phyloP scores from a whole-genome alignment of 2,888 invertebrate species.

The Dioctria rufipes region DNA sequence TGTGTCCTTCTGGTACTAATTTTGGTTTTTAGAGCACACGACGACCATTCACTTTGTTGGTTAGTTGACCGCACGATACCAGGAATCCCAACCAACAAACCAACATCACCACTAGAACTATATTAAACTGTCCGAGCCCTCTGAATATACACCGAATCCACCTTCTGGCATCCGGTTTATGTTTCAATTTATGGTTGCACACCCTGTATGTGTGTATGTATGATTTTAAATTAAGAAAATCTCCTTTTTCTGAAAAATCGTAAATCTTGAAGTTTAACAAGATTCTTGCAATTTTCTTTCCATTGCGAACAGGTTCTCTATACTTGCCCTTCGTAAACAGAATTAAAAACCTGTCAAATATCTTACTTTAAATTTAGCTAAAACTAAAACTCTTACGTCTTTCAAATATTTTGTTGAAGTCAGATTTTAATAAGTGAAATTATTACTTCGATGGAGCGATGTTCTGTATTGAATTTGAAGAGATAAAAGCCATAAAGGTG shows the following conservation, averaged over 20 bases:
- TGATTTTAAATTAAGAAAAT: constrained; percentile 48
- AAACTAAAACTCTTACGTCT: too few species aligned
- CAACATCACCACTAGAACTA: constrained; percentile 52
- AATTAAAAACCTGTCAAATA: too few species aligned
- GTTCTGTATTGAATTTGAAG: too few species aligned
- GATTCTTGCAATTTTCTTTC: neutral
- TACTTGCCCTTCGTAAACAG: too few species aligned
- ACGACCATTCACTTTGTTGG: constrained; percentile 55
- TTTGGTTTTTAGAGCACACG: constrained; percentile 54
- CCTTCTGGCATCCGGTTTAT: constrained; percentile 43
- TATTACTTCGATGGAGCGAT: too few species aligned
- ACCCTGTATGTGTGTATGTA: neutral
- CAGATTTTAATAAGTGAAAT: too few species aligned
- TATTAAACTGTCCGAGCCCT: constrained; percentile 46
- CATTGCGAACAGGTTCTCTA: too few species aligned
- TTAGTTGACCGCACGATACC: constrained; percentile 53
- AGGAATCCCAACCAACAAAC: constrained; percentile 39
- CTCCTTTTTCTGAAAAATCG: constrained; percentile 31
- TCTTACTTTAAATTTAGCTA: too few species aligned
- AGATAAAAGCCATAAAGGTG: too few species aligned
- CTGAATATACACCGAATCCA: constrained; percentile 25
- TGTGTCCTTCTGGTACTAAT: constrained; percentile 54
- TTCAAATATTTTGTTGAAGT: too few species aligned
- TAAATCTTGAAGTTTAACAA: neutral
- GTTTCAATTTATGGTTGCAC: constrained; percentile 47